Base-by-base conservation (phyloP, 1,140 invertebrate species). In the Plodia interpunctella region DNA sequence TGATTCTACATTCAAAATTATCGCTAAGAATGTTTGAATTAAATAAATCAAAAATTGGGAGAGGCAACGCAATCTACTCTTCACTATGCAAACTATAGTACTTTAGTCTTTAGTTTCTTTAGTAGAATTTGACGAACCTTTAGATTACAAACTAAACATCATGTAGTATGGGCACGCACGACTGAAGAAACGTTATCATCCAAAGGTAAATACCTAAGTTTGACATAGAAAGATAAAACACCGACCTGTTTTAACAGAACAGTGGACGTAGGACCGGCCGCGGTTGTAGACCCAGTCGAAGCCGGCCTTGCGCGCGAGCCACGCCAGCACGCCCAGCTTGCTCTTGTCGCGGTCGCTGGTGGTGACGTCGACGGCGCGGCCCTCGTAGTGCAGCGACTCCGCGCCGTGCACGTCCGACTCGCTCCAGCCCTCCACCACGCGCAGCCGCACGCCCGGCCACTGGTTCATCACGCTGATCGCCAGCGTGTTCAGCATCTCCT, bases 231-330 rank as follows among this genome's bases (percentile, higher is more conserved):
- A 32, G 11, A 32, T 9, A 2, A 17, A 44, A 15, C n/a, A 44
- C n/a, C 5, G 92, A 99, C 98, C 98, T 93, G 97, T 98, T 91
- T 98, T 98, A 53, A 99, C 97, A 28, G 97, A 98, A 88, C 97
- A 98, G 88, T 99, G 98, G 76, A 99, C 98, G 80, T 98, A 97
- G 13, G 95, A 94, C 62, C 97, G 92, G 76, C 95, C 96, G 87
- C 98, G 97, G 85, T 98, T 99, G 90, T 97, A 98, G 18, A 99
- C 98, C 98, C 97, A 99, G 91, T 99, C 97, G 92, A 99, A 99
- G 69, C 98, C 98, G 10, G 98, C 97, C 87, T 99, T 96, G 19
- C 98, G 96, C 0, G 98, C 98, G n/a, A 99, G 92, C 35, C 98
- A 90, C 0, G 98, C 98, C 63, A 99, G 90, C 96, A 98, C 97